A percentile compares a stretch with the other conserved stretches of the same genome.
Evolutionary conservation across 2,888 invertebrate genomes (phyloP).

Genomic region (Yponomeuta cagnagella): DNA sequence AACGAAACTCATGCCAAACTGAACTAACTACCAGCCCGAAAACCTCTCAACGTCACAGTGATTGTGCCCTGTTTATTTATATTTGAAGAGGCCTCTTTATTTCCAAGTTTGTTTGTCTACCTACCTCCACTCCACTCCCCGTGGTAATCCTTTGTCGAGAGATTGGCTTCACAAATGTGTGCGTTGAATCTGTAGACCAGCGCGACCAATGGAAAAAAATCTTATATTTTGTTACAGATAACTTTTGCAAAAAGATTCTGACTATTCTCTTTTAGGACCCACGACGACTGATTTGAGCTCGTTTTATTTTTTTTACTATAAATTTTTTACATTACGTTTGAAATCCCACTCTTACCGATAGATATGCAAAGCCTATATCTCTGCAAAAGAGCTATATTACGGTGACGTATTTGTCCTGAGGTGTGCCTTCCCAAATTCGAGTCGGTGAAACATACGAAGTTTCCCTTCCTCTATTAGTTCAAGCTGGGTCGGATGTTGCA

Average conservation of each 20-base stretch:
- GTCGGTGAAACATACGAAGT: not conserved
- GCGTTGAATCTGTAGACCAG: not conserved
- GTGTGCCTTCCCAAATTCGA: not conserved
- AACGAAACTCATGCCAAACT: not conserved
- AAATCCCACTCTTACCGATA: no score
- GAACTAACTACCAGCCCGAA: not conserved
- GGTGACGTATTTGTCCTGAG: not conserved
- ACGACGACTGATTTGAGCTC: no score
- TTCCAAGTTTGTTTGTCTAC: conserved; percentile 1
- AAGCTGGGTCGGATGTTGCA: not conserved
- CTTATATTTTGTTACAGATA: no score
- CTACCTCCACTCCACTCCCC: not conserved
- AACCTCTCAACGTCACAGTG: not conserved
- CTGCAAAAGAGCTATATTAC: no score
- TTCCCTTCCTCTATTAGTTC: not conserved
- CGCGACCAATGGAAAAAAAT: no score
- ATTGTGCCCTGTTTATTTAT: not conserved
- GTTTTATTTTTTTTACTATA: no score
- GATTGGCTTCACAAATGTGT: not conserved
- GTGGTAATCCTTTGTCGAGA: not conserved
- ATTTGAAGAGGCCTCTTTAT: not conserved
- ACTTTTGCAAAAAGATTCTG: no score
- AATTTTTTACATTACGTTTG: no score
- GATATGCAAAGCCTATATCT: no score
- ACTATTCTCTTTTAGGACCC: no score